These are phyloP conservation scores for Lepidocolaptes lacrymiger DNA, from an alignment of 2,797 vertebrate species.

Conservation along the genomic window DNA sequence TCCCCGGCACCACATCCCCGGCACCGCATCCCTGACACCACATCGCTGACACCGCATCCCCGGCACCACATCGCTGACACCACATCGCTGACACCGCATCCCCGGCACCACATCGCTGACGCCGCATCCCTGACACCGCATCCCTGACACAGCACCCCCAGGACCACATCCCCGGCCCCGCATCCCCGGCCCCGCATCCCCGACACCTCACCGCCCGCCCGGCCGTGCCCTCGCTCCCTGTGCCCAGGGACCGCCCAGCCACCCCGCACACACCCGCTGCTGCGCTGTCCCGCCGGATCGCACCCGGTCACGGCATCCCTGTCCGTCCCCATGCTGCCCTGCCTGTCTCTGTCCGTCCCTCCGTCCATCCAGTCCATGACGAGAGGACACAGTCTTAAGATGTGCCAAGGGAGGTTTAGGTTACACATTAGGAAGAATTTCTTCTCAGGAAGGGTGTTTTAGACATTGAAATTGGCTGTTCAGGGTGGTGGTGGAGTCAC, in stretches of 20 bases:
- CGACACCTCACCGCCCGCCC: not conserved
- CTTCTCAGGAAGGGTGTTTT: not conserved
- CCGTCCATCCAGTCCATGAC: not conserved
- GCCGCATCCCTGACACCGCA: too few relatives aligned
- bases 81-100: too few relatives aligned
- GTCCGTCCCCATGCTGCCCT: not conserved
- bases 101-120: too few relatives aligned
- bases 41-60: too few relatives aligned
- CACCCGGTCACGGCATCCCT: not conserved
- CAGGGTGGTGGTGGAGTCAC: not conserved
- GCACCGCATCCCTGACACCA: too few relatives aligned
- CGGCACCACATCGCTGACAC: too few relatives aligned
- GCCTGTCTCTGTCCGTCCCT: too few relatives aligned
- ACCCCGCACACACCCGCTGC: not conserved
- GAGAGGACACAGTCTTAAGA: accelerated
- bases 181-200: too few relatives aligned
- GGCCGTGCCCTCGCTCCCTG: accelerated
- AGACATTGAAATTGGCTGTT: not conserved
- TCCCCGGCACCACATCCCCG: too few relatives aligned
- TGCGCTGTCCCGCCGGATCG: not conserved
- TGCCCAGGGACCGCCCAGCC: not conserved
- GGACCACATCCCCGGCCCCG: too few relatives aligned
- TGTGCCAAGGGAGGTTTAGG: too few relatives aligned
- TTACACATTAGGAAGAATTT: not conserved
- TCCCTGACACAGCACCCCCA: too few relatives aligned